Evolutionary conservation across 2,113 vertebrate genomes (phyloP).

Genomic region (Tapirus terrestris): DNA sequence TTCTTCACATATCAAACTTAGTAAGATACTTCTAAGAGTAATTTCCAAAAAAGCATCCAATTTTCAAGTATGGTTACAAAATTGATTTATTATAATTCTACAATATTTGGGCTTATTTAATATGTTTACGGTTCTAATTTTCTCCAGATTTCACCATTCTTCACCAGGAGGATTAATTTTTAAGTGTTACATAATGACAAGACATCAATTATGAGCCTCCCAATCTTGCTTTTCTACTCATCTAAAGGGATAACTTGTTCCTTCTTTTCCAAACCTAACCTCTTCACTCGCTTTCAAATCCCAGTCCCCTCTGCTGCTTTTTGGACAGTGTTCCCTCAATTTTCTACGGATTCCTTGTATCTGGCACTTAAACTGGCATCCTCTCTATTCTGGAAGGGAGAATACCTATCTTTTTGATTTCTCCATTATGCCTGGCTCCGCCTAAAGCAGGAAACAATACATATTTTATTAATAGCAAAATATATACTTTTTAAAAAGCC

Average conservation of each 20-base stretch:
- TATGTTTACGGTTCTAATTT: constrained; percentile 28
- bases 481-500: not conserved
- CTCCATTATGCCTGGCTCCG: not conserved
- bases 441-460: not conserved
- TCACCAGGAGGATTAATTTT: not conserved
- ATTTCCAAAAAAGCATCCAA: not conserved
- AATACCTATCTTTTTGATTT: constrained; percentile 10
- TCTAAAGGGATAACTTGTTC: not conserved
- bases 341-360: constrained; percentile 26
- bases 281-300: not conserved
- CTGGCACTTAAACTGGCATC: not conserved
- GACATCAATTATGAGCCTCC: not conserved
- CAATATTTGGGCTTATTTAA: not conserved
- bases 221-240: not conserved
- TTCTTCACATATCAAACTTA: constrained; percentile 33
- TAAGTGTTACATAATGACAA: not conserved
- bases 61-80: constrained; percentile 15
- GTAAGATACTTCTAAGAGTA: constrained; percentile 22
- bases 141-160: constrained; percentile 36
- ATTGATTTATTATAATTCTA: not conserved
- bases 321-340: not conserved
- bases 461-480: constrained; percentile 25
- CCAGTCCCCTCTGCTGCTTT: not conserved
- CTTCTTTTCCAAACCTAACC: constrained; percentile 1
- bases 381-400: not conserved